These are phyloP conservation scores for Galago senegalensis DNA, from an alignment of 2,797 vertebrate genomes.

Conservation along the genomic window DNA sequence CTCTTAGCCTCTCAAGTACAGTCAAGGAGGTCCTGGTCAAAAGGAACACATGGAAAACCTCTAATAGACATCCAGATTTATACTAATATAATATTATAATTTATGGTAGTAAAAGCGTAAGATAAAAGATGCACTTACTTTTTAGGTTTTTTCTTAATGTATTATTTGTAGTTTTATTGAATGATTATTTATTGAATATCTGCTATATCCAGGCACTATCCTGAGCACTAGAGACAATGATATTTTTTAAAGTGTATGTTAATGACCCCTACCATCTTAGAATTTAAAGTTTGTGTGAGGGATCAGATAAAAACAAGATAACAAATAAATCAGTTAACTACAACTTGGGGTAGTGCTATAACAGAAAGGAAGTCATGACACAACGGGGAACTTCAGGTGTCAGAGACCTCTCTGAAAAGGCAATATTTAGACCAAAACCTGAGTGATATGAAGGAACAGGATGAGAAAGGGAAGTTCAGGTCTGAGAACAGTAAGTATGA, in stretches of 20 bases:
- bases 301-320: conserved; percentile 24
- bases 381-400: not conserved
- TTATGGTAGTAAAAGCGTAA: conserved; percentile 64
- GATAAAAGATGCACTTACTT: conserved; percentile 52
- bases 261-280: not conserved
- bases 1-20: conserved; percentile 63
- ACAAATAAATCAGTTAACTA: not conserved
- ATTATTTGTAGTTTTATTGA: conserved; percentile 39
- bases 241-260: not conserved
- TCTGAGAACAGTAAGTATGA: not conserved
- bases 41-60: conserved; percentile 64
- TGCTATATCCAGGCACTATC: not conserved
- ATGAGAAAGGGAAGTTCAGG: not conserved
- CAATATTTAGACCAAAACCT: not conserved
- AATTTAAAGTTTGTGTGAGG: conserved; percentile 19
- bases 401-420: not conserved
- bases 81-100: conserved; percentile 11
- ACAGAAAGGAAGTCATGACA: not conserved
- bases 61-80: conserved; percentile 57
- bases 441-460: not conserved
- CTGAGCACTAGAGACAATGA: not conserved
- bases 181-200: not conserved
- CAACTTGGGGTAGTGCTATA: not conserved
- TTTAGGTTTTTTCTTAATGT: not conserved
- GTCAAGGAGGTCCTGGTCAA: conserved; percentile 79